Conservation (phyloP, 2,888 invertebrate species). For the Cerastis leucographa region DNA sequence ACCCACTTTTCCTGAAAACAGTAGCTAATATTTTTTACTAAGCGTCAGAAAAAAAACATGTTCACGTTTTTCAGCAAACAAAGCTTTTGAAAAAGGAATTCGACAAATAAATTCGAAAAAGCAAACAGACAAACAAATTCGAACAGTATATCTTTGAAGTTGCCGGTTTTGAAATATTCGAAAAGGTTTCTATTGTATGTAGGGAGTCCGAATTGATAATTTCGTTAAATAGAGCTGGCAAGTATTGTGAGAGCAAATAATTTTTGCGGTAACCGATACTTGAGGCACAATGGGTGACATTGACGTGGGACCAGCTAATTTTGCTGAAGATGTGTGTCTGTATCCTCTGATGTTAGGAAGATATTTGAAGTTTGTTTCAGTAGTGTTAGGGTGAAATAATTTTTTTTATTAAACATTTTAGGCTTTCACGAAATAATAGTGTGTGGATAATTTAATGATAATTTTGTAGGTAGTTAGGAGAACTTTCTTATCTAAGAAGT, state of each 20-base stretch:
- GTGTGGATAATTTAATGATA: background rate
- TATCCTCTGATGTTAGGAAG: slow-evolving; percentile 12
- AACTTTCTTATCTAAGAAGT: too few species aligned
- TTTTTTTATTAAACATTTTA: background rate
- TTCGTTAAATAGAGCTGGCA: slow-evolving; percentile 87
- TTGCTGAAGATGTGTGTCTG: slow-evolving; percentile 65
- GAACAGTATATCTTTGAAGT: slow-evolving; percentile 74
- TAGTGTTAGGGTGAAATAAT: slow-evolving; percentile 3
- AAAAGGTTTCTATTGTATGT: slow-evolving; percentile 71
- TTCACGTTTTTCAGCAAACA: background rate
- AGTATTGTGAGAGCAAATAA: slow-evolving; percentile 84
- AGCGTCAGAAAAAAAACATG: background rate
- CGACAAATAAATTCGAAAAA: slow-evolving; percentile 36
- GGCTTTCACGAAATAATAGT: too few species aligned
- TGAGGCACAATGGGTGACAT: slow-evolving; percentile 83
- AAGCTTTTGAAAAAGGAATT: background rate
- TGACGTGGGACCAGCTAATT: slow-evolving; percentile 80
- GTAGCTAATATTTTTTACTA: background rate
- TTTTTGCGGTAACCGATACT: slow-evolving; percentile 90
- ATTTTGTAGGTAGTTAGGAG: background rate
- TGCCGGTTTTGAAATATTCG: slow-evolving; percentile 68
- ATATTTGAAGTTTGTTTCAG: slow-evolving; percentile 37
- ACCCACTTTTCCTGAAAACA: background rate
- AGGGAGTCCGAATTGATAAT: slow-evolving; percentile 80
- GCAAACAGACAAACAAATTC: slow-evolving; percentile 54